Conservation (phyloP, 2,113 vertebrate species). For the Mus pahari region DNA sequence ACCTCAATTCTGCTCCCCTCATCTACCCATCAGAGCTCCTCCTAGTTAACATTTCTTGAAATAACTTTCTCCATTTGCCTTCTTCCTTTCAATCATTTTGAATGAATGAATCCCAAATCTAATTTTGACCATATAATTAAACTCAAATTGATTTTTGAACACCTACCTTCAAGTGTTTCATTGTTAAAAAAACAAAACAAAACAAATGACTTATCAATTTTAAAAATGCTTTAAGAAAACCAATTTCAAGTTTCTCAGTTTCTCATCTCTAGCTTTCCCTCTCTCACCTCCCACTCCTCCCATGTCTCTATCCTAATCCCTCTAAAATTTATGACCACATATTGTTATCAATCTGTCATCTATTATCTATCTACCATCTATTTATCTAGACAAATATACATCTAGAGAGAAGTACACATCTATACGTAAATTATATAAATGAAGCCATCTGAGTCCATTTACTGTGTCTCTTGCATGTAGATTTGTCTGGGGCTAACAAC, state of each 20-base stretch:
- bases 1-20: background rate
- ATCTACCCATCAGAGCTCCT: background rate
- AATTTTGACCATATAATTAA: background rate
- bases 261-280: background rate
- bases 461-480: background rate
- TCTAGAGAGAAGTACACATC: background rate
- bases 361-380: background rate
- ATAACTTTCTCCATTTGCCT: background rate
- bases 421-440: background rate
- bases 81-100: background rate
- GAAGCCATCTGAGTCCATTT: background rate
- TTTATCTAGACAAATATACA: background rate
- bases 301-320: background rate
- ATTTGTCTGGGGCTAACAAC: background rate
- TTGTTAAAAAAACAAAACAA: background rate
- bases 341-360: background rate
- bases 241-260: background rate
- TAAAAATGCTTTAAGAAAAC: background rate
- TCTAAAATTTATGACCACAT: background rate
- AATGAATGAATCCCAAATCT: background rate
- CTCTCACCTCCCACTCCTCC: background rate
- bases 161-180: background rate
- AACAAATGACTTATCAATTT: background rate
- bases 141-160: constrained; percentile 19
- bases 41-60: background rate